These are phyloP conservation scores for Bedellia somnulentella DNA, from an alignment of 2,888 invertebrate genomes.

Conservation along the genomic window DNA sequence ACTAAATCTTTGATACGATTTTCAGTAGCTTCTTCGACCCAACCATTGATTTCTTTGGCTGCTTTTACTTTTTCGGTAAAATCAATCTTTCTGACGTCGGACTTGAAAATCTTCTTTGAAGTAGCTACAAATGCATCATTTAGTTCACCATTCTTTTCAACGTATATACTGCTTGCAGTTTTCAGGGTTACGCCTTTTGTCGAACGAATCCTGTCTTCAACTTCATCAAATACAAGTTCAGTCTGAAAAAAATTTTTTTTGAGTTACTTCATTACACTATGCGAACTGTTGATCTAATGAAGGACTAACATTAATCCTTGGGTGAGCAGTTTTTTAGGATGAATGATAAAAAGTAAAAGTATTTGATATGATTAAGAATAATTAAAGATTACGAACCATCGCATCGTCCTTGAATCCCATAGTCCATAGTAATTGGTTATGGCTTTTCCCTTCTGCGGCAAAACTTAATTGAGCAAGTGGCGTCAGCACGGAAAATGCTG, in stretches of 20 bases:
- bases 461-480: constrained; percentile 33
- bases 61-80: constrained; percentile 43
- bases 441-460: constrained; percentile 31
- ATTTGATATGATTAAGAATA: no score
- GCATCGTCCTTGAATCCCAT: constrained; percentile 29
- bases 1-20: constrained; percentile 61
- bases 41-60: constrained; percentile 64
- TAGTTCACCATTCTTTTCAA: constrained; percentile 47
- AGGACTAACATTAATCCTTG: no score
- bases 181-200: constrained; percentile 55
- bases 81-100: constrained; percentile 54
- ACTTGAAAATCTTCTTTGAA: constrained; percentile 50
- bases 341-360: no score
- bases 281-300: no score
- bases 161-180: constrained; percentile 71
- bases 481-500: constrained; percentile 44
- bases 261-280: no score
- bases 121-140: constrained; percentile 49
- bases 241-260: constrained; percentile 27
- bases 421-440: constrained; percentile 27
- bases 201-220: constrained; percentile 17
- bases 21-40: constrained; percentile 59
- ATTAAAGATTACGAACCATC: no score
- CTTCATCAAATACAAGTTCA: constrained; percentile 21
- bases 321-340: no score